Evolutionary conservation across 2,113 vertebrate genomes (phyloP).

Genomic region (Lagopus muta): DNA sequence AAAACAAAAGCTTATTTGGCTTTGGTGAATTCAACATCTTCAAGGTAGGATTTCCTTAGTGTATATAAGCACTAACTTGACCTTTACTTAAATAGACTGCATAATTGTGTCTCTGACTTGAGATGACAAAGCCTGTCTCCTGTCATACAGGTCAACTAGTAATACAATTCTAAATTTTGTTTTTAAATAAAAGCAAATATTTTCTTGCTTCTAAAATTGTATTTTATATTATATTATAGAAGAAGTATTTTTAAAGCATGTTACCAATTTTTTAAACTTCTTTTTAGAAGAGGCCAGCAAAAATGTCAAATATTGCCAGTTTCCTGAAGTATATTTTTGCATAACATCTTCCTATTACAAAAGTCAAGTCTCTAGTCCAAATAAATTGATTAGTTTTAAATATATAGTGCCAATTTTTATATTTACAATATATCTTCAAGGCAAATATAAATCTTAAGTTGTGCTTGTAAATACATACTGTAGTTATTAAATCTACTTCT

Average conservation of each 20-base stretch:
- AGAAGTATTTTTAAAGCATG: background rate
- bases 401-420: slow-evolving; percentile 55
- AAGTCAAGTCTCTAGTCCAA: slow-evolving; percentile 42
- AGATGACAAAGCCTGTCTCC: background rate
- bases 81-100: background rate
- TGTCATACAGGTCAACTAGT: background rate
- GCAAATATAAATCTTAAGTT: slow-evolving; percentile 67
- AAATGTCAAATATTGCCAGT: background rate
- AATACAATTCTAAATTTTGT: background rate
- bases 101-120: background rate
- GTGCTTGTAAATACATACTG: slow-evolving; percentile 59
- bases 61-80: background rate
- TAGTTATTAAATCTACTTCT: slow-evolving; percentile 40
- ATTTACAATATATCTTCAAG: slow-evolving; percentile 70
- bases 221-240: background rate
- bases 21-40: slow-evolving; percentile 31
- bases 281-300: background rate
- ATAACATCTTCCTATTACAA: slow-evolving; percentile 21
- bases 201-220: background rate
- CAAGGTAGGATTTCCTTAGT: background rate
- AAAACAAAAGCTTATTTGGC: background rate
- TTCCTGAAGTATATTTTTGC: slow-evolving; percentile 24
- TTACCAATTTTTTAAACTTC: background rate
- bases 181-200: background rate
- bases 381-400: slow-evolving; percentile 66